A percentile compares a stretch with the other conserved stretches of the same genome.
phyloP scores from a whole-genome alignment of 2,797 vertebrate species.

The Spatula versicolor region DNA sequence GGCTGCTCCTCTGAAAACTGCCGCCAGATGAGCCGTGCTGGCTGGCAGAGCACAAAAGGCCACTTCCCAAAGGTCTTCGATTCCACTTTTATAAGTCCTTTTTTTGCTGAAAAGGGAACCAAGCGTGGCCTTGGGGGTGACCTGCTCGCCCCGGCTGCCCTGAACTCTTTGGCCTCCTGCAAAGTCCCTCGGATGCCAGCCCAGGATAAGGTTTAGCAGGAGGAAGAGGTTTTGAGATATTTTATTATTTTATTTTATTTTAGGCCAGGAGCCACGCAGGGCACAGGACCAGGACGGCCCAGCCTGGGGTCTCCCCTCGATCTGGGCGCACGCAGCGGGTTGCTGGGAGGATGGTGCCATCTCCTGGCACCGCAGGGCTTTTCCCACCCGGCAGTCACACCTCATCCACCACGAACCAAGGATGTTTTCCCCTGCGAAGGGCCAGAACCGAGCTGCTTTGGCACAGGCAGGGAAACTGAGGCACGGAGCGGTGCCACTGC shows the following conservation, averaged over 20 bases:
- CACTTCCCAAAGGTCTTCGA: fast-evolving
- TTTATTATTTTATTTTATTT: too few species aligned
- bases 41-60: not conserved
- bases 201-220: not conserved
- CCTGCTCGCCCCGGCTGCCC: not conserved
- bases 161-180: not conserved
- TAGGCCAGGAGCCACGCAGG: not conserved
- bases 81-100: fast-evolving
- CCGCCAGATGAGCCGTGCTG: fast-evolving
- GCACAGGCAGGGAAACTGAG: not conserved
- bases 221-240: not conserved
- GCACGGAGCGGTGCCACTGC: not conserved
- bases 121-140: fast-evolving
- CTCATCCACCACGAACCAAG: fast-evolving
- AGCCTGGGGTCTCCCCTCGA: fast-evolving
- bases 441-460: not conserved
- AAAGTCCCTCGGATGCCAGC: not conserved
- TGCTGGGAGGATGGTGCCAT: not conserved
- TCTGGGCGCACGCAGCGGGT: not conserved
- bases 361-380: not conserved
- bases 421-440: fast-evolving
- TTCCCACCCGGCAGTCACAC: not conserved
- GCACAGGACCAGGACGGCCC: not conserved
- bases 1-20: not conserved
- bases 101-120: not conserved